Base-by-base conservation (phyloP, 2,888 invertebrate species). In the Ommatoiulus sabulosus region DNA sequence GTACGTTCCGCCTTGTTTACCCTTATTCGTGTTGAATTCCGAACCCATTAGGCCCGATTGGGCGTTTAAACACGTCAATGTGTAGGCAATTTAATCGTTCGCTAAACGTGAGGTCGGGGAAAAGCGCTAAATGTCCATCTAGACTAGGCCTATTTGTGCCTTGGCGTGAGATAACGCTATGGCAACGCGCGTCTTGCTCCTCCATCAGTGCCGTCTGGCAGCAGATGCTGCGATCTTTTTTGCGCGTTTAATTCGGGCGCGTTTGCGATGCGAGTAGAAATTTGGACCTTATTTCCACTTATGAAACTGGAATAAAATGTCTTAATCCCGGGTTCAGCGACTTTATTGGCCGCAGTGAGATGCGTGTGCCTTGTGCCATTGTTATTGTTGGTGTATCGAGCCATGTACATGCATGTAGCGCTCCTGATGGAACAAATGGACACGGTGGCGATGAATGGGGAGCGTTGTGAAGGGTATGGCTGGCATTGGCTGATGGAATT, bases 141-240 rank as follows among this genome's bases (percentile, higher is more conserved):
- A 17, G 24, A 24, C 72, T 72, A 72, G 72, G 72, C 72, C 72
- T 72, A 72, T 72, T 72, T 72, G 24, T 20, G 24, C 72, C 72
- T 72, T 24, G 24, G 72, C 72, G 72, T 72, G 72, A 72, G 72
- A 72, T 72, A 72, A 72, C n/a, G 72, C 72, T 72, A 72, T 72
- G 72, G 72, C 72, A 72, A 72, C 72, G n/a, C 17, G 72, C 72
- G 72, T 72, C 72, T 24, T 72, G 72, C 20, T 72, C 72, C 72
- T 72, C 72, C 72, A 72, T 72, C 72, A 72, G 72, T 72, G 72
- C 72, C 72, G 72, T 72, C 72, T 72, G 72, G 72, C 72, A 72
- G 72, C 72, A 72, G 72, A 72, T 72, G 72, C 72, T 72, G 72
- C 72, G 72, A 72, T 72, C 72, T 72, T 72, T n/a, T 7, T 72